Percentiles rank a stretch among this genome's conserved stretches.
Evolutionary conservation across 2,888 invertebrate genomes (phyloP).

Genomic region (Diarsia brunnea): DNA sequence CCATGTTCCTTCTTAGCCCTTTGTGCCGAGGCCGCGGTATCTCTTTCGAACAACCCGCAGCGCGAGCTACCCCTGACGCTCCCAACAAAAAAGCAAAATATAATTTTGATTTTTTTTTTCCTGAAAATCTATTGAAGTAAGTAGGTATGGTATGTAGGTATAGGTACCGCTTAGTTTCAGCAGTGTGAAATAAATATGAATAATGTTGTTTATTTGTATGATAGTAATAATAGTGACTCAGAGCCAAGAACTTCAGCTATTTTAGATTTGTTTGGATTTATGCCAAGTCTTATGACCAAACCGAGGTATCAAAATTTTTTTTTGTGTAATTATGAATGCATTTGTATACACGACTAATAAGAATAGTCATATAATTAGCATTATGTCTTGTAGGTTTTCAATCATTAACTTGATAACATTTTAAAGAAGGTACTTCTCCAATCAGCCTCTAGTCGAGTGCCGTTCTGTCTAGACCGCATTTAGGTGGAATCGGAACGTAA

Average conservation of each 20-base stretch:
- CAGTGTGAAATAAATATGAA: neutral
- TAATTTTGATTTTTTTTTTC: too few relatives aligned
- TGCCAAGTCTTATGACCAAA: slow-evolving; percentile 11
- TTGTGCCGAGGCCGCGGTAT: too few relatives aligned
- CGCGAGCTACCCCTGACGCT: too few relatives aligned
- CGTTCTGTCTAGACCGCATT: neutral
- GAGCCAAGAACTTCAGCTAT: slow-evolving; percentile 6
- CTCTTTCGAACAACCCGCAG: too few relatives aligned
- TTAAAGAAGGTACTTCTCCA: neutral
- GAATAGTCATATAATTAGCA: neutral
- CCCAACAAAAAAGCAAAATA: too few relatives aligned
- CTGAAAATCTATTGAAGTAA: too few relatives aligned
- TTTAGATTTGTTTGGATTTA: slow-evolving; percentile 30
- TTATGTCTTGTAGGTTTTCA: neutral
- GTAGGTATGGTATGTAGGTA: too few relatives aligned
- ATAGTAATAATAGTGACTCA: neutral
- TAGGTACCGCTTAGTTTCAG: too few relatives aligned
- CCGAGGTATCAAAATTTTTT: neutral
- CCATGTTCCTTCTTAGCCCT: too few relatives aligned
- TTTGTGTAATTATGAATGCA: neutral
- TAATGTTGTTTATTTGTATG: slow-evolving; percentile 10
- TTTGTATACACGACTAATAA: neutral
- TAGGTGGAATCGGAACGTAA: slow-evolving; percentile 4
- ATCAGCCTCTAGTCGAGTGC: slow-evolving; percentile 4
- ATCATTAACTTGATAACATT: neutral